Base-by-base conservation (phyloP, 2,888 invertebrate species). In the Theodoxus fluviatilis region DNA sequence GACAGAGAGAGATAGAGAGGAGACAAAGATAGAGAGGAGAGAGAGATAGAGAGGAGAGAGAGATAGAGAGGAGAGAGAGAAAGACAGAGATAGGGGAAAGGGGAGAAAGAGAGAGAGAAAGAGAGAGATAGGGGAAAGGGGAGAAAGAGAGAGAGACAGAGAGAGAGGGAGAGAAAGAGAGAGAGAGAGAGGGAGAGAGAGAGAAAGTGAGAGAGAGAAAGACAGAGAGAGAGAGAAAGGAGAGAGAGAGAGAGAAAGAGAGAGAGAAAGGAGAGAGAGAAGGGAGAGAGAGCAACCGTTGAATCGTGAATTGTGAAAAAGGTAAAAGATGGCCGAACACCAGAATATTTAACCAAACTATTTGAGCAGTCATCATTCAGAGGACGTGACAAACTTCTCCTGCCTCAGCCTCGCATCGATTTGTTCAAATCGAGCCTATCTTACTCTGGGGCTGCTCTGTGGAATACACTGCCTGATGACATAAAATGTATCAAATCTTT, bases 31-130 rank as follows among this genome's bases (percentile, higher is more conserved):
- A 57, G 57, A 25, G 28, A 57, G 57, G 28, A n/a, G 28, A 18
- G 57, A n/a, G n/a, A 33, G 57, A 3, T 12, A 28, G 28, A 28
- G 28, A 25, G 57, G 18, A n/a, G 28, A 9, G 9, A 37, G 12
- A 0, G 6, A 37, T 1, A 22, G n/a, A 25, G 2, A 22, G 40
- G 38, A 38, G 63, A 38, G 22, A 63, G 63, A 38, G 25, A 63
- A 15, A 33, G 33, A 33, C 35, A 33, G 37, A 37, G 38, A 61
- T n/a, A 37, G 61, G 25, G 61, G 25, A 38, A 61, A 28, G 25
- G 63, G 28, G 38, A 38, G 63, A 63, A 40, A 59, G 1, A 59
- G 59, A 59, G 59, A 59, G 59, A 59, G 59, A 59, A n/a, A 59
- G 59, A 59, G 33, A 59, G 59, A 59, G 37, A 25, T 22, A 25